phyloP scores from a whole-genome alignment of 1,140 invertebrate genomes.

The Sminthurides bifidus region DNA sequence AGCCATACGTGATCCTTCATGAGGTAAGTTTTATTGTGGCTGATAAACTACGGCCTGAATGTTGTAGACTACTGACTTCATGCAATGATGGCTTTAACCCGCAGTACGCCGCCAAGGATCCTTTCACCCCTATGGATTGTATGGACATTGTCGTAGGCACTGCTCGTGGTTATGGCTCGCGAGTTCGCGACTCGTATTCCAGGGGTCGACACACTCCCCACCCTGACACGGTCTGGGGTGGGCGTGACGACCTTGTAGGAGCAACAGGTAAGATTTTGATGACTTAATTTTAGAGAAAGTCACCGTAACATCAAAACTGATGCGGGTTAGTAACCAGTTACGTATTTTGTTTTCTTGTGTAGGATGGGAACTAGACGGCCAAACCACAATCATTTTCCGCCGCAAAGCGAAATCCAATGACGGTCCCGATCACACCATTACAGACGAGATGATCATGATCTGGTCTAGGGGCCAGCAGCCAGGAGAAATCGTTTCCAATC shows the following conservation, averaged over 20 bases:
- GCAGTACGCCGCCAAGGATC: constrained; percentile 17
- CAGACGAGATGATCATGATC: constrained; percentile 66
- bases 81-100: neutral
- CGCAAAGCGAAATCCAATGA: constrained; percentile 50
- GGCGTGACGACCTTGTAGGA: constrained; percentile 71
- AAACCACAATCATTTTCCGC: constrained; percentile 79
- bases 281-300: too few relatives aligned
- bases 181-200: constrained; percentile 82
- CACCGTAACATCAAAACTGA: too few relatives aligned
- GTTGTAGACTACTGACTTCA: neutral
- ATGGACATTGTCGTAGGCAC: constrained; percentile 49
- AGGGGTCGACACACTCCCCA: constrained; percentile 71
- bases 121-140: constrained; percentile 22
- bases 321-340: too few relatives aligned
- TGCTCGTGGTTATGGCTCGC: constrained; percentile 60
- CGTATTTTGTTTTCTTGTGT: too few relatives aligned
- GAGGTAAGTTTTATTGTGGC: constrained; percentile 8
- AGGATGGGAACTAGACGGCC: constrained; percentile 75
- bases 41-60: neutral
- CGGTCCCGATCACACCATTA: constrained; percentile 24
- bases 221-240: constrained; percentile 73
- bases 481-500: constrained; percentile 56
- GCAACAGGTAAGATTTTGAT: too few relatives aligned
- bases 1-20: constrained; percentile 38
- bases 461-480: constrained; percentile 79